Base-by-base conservation (phyloP, 2,888 invertebrate species). In the Selenia dentaria region DNA sequence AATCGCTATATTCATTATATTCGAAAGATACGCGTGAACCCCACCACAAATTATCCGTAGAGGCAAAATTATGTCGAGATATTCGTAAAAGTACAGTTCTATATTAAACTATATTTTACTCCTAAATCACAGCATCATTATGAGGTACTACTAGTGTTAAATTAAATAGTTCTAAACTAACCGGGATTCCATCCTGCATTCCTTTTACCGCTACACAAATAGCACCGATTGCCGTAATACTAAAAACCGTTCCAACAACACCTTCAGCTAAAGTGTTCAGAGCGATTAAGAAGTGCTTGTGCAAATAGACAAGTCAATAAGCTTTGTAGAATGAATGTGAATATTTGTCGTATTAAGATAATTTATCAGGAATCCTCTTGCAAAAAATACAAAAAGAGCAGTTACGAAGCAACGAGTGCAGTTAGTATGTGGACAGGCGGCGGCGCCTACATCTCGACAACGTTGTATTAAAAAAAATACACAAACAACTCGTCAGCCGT, bases 341-440 rank as follows among this genome's bases (percentile, higher is more conserved):
- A 83, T 79, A 83, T 82, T 82, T 78, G 77, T 77, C 74, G 70
- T 71, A 79, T 81, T 82, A 80, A 79, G 74, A 79, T 79, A 81
- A 82, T 79, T 80, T 70, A 83, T 78, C 61, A 57, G 43, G 63
- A 72, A 74, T 67, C 57, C 62, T 58, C 61, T 62, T 61, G 62
- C 63, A 78, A 79, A 75, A 70, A 69, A 72, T 72, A 31, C 14
- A 72, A 2, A 16, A 68, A 68, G 69, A 69, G 36, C 35, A 67
- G 67, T 68, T 68, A 35, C 29, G 64, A 67, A 62, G 66, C 65
- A 62, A 65, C 66, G 67, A 74, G 72, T 61, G 64, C 33, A 26
- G 50, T 68, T 70, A 49, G 57, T 64, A 72, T 66, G 69, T 65
- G 65, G 66, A 63, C 65, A 64, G 59, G 61, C 62, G 57, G 60